Percentiles rank a stretch among this genome's conserved stretches.
phyloP scores from a whole-genome alignment of 2,888 invertebrate genomes.

The Hirtodrosophila trivittata region DNA sequence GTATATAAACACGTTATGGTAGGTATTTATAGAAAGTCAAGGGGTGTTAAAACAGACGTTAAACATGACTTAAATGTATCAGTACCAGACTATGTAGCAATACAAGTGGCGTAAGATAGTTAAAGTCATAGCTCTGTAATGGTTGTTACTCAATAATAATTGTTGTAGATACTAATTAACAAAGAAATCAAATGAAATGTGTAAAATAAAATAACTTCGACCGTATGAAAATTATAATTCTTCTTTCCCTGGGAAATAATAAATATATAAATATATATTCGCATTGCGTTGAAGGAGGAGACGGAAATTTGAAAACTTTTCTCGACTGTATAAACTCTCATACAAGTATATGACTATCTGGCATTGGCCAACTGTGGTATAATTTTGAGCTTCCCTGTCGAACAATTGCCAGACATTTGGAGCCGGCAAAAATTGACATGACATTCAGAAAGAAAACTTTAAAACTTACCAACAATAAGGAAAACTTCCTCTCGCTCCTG shows the following conservation, averaged over 20 bases:
- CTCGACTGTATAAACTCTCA: conserved; percentile 10
- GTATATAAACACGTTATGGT: conserved; percentile 14
- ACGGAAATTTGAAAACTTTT: not conserved
- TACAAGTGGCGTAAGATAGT: not conserved
- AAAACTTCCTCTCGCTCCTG: conserved; percentile 32
- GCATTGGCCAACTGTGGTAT: not conserved
- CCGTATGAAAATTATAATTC: no score
- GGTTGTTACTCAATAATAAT: no score
- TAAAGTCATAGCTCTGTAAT: no score
- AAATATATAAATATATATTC: no score
- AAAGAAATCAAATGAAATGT: no score
- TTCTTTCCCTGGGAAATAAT: no score
- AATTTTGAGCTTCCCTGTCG: conserved; percentile 18
- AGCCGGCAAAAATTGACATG: conserved; percentile 29
- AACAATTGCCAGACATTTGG: conserved; percentile 14
- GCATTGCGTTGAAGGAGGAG: no score
- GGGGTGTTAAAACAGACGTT: conserved; percentile 9
- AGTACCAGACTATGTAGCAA: conserved; percentile 1
- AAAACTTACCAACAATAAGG: conserved; percentile 41
- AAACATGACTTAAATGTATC: no score
- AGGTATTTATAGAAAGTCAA: conserved; percentile 28
- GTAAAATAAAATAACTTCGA: no score
- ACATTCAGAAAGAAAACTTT: conserved; percentile 28
- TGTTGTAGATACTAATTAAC: no score
- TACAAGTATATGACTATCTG: not conserved